Percentiles rank a stretch among this genome's conserved stretches.
Evolutionary conservation across 2,113 vertebrate genomes (phyloP).

Genomic region (Pelecanoides urinatrix): DNA sequence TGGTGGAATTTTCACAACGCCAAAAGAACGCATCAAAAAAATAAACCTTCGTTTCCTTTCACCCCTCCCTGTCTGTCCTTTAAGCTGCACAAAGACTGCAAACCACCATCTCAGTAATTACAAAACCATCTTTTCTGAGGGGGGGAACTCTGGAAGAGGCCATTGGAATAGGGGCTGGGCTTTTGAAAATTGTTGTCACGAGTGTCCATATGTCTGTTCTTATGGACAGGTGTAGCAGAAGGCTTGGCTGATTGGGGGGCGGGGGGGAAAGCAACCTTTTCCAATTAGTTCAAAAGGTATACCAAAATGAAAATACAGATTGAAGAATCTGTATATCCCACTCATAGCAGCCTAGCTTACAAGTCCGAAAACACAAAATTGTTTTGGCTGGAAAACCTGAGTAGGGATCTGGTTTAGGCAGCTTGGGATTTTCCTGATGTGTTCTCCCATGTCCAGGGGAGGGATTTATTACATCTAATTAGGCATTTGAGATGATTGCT

Average conservation of each 20-base stretch:
- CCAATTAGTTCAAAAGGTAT: not conserved
- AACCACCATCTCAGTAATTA: not conserved
- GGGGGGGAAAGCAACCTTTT: not conserved
- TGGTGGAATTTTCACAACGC: slow-evolving; percentile 24
- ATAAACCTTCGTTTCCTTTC: slow-evolving; percentile 24
- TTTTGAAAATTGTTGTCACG: not conserved
- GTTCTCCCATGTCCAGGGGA: slow-evolving; percentile 5
- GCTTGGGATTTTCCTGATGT: not conserved
- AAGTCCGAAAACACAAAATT: not conserved
- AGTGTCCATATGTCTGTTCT: not conserved
- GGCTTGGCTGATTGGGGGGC: not conserved
- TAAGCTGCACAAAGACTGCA: not conserved
- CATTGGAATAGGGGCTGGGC: not conserved
- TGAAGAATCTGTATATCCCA: not conserved
- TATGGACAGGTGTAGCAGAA: not conserved
- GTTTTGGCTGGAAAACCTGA: not conserved
- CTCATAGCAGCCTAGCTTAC: not conserved
- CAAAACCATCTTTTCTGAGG: not conserved
- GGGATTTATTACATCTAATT: slow-evolving; percentile 38
- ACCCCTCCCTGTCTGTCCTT: slow-evolving; percentile 7
- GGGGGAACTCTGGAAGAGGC: not conserved
- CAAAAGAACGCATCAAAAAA: not conserved
- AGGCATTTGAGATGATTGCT: slow-evolving; percentile 5
- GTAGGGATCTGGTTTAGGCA: not conserved
- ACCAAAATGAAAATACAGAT: not conserved